Base-by-base conservation (phyloP, 2,797 vertebrate genomes). In the Acrocephalus scirpaceus region DNA sequence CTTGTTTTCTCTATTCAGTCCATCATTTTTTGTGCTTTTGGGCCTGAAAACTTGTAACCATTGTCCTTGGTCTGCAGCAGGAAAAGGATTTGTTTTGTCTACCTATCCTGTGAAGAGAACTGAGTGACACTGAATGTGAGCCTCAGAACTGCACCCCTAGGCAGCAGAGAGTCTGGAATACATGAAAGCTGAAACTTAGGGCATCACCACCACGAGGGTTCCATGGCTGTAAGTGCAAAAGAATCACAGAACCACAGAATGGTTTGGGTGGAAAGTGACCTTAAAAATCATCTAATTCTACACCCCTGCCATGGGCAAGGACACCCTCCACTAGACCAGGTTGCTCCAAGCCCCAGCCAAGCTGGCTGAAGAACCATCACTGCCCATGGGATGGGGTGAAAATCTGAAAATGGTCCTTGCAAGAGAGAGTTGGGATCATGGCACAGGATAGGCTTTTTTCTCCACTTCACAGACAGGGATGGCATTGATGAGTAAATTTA, bases 201-300 rank as follows among this genome's bases (percentile, higher is more conserved):
- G 13, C 30, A 56, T n/a, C 32, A 56, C 54, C 8, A 40, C 9
- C 34, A 26, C 0, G 0, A 65, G 29, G 13, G 30, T 57, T 38
- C 36, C 1, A 2, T 8, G 40, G 36, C 21, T 71, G 16, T 18
- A 60, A 58, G 27, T 2, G 9, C 17, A 29, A 20, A 65, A 60
- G 47, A 66, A 30, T 15, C 17, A 0, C 30, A 42, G 57, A 70
- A 34, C 21, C n/a, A 34, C 36, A 15, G 51, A 34, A 19, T 51
- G 21, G 17, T 58, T 16, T 58, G 32, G 20, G 25, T 51, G 21
- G n/a, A 62, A 64, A 65, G 10, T 0, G 1, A 45, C n/a, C 18
- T 51, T 34, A 34, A 65, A 45, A 16, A 34, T 57, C 11, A 57
- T 45, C 23, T 38, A 21, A 7, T 51, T 57, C 64, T 48, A 53